Conservation (phyloP, 2,888 invertebrate species). For the Ormyrus rosae region DNA sequence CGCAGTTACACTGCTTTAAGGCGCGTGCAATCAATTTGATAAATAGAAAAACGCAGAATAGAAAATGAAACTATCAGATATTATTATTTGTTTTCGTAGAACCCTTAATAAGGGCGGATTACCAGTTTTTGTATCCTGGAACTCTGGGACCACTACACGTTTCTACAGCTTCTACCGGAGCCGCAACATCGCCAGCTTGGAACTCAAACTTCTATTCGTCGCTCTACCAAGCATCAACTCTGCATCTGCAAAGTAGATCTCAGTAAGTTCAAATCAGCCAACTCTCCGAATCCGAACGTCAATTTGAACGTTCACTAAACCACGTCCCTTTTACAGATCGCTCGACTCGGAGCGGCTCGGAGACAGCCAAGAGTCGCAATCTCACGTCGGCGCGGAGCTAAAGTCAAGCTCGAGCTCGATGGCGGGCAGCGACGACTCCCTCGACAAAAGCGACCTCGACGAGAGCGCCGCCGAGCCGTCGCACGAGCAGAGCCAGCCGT, state of each 20-base stretch:
- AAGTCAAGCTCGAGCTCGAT: constrained; percentile 78
- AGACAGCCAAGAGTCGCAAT: constrained; percentile 64
- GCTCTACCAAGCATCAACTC: constrained; percentile 68
- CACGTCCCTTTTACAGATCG: constrained; percentile 61
- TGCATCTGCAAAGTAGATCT: constrained; percentile 69
- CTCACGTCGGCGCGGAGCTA: constrained; percentile 69
- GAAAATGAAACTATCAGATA: not conserved
- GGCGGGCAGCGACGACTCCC: constrained; percentile 80
- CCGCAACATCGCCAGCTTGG: constrained; percentile 70
- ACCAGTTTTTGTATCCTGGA: constrained; percentile 74
- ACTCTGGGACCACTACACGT: constrained; percentile 72
- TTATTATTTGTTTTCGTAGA: constrained; percentile 62
- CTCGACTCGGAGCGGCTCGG: constrained; percentile 69
- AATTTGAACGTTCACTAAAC: not conserved
- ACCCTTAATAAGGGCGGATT: constrained; percentile 72
- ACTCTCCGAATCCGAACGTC: not conserved
- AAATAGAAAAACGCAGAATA: not conserved
- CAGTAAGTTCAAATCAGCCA: constrained; percentile 60
- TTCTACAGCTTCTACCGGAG: constrained; percentile 66
- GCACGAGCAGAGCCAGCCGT: constrained; percentile 60
- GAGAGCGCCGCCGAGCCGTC: constrained; percentile 67
- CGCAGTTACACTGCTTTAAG: too few species aligned
- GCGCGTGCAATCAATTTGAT: not conserved
- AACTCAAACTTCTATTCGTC: constrained; percentile 73
- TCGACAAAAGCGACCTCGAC: constrained; percentile 77